Percentiles rank a stretch among this genome's conserved stretches.
phyloP scores from a whole-genome alignment of 2,888 invertebrate genomes.

The Leptinotarsa tumamoca region DNA sequence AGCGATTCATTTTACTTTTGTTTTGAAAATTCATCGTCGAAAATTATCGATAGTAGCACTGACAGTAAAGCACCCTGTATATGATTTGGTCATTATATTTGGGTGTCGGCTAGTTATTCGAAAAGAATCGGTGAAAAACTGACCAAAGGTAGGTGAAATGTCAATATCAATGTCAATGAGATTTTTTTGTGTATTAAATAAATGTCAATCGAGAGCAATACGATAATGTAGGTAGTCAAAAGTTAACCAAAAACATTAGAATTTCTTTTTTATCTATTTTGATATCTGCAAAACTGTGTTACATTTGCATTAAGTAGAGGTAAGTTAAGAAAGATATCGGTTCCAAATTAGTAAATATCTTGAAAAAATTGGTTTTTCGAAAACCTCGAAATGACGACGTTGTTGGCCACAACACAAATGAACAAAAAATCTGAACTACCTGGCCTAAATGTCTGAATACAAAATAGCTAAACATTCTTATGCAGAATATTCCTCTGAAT shows the following conservation, averaged over 20 bases:
- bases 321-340: constrained; percentile 56
- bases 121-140: constrained; percentile 58
- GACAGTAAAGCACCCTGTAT: constrained; percentile 35
- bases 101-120: constrained; percentile 55
- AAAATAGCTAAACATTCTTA: constrained; percentile 50
- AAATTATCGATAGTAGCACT: neutral
- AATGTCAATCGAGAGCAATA: constrained; percentile 68
- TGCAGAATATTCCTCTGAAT: constrained; percentile 25
- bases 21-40: neutral
- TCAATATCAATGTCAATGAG: constrained; percentile 68
- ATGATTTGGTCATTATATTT: constrained; percentile 55
- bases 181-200: constrained; percentile 61
- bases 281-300: constrained; percentile 66
- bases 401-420: neutral
- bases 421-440: neutral
- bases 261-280: constrained; percentile 66
- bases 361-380: constrained; percentile 10
- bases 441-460: constrained; percentile 21
- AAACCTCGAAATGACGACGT: neutral
- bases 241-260: constrained; percentile 57
- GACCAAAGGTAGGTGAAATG: constrained; percentile 66
- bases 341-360: constrained; percentile 38
- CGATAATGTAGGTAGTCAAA: constrained; percentile 65
- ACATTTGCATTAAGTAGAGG: constrained; percentile 63
- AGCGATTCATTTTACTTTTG: neutral